Evolutionary conservation across 2,797 vertebrate species (phyloP).

Genomic region (Myiothlypis chrysogaster): DNA sequence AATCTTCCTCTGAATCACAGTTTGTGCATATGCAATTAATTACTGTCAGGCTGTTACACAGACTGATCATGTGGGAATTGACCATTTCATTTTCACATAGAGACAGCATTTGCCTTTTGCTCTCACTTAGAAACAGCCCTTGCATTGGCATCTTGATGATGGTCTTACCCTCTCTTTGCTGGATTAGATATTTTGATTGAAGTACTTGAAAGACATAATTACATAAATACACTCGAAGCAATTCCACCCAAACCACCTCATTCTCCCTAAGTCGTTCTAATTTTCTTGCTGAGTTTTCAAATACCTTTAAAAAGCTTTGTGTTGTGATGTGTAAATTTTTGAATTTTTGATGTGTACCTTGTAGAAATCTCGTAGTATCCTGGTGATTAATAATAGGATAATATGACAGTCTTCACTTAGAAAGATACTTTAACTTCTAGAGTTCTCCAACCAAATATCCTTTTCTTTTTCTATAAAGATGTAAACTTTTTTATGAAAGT

Average conservation of each 20-base stretch:
- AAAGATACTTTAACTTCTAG: not conserved
- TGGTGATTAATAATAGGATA: not conserved
- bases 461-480: not conserved
- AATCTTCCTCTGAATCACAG: not conserved
- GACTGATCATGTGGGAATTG: conserved; percentile 20
- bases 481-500: not conserved
- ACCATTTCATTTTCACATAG: conserved; percentile 16
- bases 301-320: conserved; percentile 34
- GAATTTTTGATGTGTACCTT: not conserved
- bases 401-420: not conserved
- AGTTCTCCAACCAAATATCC: not conserved
- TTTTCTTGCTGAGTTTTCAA: conserved; percentile 42
- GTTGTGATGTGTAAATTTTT: conserved; percentile 19
- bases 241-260: not conserved
- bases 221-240: conserved; percentile 14
- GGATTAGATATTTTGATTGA: conserved; percentile 40
- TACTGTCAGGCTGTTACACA: conserved; percentile 13
- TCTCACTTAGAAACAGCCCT: conserved; percentile 7
- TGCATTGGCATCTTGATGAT: not conserved
- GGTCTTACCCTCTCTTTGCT: not conserved
- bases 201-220: conserved; percentile 29
- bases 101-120: conserved; percentile 6
- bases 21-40: conserved; percentile 13
- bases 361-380: not conserved
- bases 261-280: conserved; percentile 1